A percentile compares a stretch with the other conserved stretches of the same genome.
Evolutionary conservation across 92 coral and sea anemone genomes (phyloP).

Genomic region (Zoanthus sociatus): DNA sequence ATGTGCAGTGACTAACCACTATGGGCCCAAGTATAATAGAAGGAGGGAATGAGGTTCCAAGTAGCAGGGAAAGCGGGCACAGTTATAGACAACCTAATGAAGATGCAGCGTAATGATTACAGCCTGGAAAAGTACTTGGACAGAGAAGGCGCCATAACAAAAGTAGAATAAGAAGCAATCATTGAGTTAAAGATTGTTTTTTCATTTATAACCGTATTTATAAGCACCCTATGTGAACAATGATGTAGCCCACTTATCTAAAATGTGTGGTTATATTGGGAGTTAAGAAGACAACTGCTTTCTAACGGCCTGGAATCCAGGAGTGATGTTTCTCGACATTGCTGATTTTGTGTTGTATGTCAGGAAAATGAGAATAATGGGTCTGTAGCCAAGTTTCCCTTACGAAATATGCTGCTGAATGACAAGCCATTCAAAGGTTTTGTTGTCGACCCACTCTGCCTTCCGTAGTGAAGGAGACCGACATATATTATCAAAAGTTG

Average conservation of each 20-base stretch:
- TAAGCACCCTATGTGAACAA: slow-evolving; percentile 41
- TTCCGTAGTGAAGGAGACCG: too few relatives aligned
- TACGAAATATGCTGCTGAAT: too few relatives aligned
- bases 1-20: neutral
- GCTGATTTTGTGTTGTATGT: too few relatives aligned
- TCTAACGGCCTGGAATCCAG: too few relatives aligned
- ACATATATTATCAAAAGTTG: too few relatives aligned
- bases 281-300: slow-evolving; percentile 45
- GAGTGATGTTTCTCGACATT: too few relatives aligned
- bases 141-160: neutral
- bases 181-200: slow-evolving; percentile 39
- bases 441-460: too few relatives aligned
- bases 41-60: neutral
- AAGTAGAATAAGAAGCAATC: slow-evolving; percentile 5
- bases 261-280: slow-evolving; percentile 67
- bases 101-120: neutral
- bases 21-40: slow-evolving; percentile 1
- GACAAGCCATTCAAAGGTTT: too few relatives aligned
- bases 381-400: too few relatives aligned
- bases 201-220: slow-evolving; percentile 24
- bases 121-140: neutral
- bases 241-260: slow-evolving; percentile 54
- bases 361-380: too few relatives aligned
- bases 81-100: slow-evolving; percentile 14
- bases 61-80: neutral